Evolutionary conservation across 2,113 vertebrate genomes (phyloP), one percentile per base, ranked within the genome.

Genomic region (Crypturellus undulatus): DNA sequence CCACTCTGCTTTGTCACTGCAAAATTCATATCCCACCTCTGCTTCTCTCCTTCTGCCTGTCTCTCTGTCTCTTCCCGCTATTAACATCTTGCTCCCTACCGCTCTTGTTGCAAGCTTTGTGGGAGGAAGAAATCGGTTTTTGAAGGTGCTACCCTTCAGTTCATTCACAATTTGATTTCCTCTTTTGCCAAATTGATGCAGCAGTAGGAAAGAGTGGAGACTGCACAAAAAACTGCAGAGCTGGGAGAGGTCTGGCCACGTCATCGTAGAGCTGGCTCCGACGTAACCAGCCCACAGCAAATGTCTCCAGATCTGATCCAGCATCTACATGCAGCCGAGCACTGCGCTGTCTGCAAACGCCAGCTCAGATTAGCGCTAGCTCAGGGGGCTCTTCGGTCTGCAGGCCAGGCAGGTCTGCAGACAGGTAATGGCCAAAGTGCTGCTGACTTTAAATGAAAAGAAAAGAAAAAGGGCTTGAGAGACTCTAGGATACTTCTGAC

Each of bases 181-280:
- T 34, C 34, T 79, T 87, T 52, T 26, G 51, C 19, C 43, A 34
- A 84, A 81, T 20, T 20, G 22, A 73, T 51, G 10, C 30, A 59
- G 70, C 34, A 93, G 67, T 18, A 15, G 19, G 42, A 32, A 83
- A 62, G 34, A 0, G 2, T 10, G 82, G 52, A 79, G 47, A 9
- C 83, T 84, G 59, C 8, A 42, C 12, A 79, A 21, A 19, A 86
- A 87, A 32, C 67, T 79, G 82, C 47, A 64, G 68, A n/a, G 26
- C 36, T 87, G 82, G 8, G 56, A 70, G 51, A 45, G 54, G 30
- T 68, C 45, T 63, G 73, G 22, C 36, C 26, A 6, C 60, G 1
- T 14, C 3, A 2, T n/a, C 64, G 51, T 17, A 0, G 0, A 67
- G 34, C 20, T 9, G 0, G 54, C 51, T 11, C 40, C 59, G 72